Evolutionary conservation across 2,888 invertebrate species (phyloP), one percentile per base, ranked within the genome.

Genomic region (Ectemnius continuus): DNA sequence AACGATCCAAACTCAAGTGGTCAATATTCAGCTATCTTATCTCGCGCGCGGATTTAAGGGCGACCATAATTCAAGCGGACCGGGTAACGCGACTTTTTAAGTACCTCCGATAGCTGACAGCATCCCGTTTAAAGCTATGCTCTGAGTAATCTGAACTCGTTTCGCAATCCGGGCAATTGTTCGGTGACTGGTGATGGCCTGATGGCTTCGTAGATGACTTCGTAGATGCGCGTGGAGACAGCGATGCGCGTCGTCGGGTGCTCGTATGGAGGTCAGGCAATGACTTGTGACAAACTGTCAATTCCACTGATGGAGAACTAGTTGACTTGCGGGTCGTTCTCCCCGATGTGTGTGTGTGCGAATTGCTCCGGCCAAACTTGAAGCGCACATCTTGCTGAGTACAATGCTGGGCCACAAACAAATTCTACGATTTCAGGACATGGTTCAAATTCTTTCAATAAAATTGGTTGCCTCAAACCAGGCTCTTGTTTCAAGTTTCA

Each of bases 261-360:
- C 88, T 91, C 16, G 94, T 93, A 84, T 95, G 95, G 64, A 96
- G 91, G 88, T 96, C 96, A 0, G 97, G 97, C 84, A 97, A 91
- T 47, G 97, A 97, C 88, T 97, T 97, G 92, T 97, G 97, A 85
- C 93, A 93, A 56, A 92, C 91, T 67, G 88, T 88, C 23, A 78
- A 86, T 56, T 87, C 88, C 70, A 84, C 83, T 58, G 88, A 85
- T 57, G 81, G 87, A 28, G 87, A 88, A 70, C 79, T 86, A 70
- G 82, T 87, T 62, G 88, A 88, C 75, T 86, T 89, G 80, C 84
- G 85, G 48, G 75, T 84, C 47, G 85, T 75, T 69, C 85, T 87
- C 58, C 85, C 87, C 59, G 88, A 84, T 62, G 90, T 87, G 78
- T 91, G 90, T 45, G 89, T 88, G 67, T 90, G 88, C 2, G 91